phyloP scores from a whole-genome alignment of 2,888 invertebrate genomes.

The Lymantria monacha region DNA sequence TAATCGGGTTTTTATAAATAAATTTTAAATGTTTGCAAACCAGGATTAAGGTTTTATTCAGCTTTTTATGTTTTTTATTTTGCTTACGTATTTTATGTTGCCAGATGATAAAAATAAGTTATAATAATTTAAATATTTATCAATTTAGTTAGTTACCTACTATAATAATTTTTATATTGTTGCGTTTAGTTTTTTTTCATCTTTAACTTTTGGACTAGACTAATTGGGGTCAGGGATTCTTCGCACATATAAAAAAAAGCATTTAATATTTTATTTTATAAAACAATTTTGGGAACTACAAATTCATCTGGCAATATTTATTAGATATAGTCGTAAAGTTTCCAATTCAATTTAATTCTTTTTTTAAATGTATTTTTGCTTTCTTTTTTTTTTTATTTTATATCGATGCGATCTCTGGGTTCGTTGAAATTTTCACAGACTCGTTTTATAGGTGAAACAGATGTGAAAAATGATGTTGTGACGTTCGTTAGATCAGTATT shows the following conservation, averaged over 20 bases:
- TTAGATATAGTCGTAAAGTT: background rate
- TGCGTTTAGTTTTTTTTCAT: background rate
- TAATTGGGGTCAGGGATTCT: background rate
- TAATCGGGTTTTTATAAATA: too few relatives aligned
- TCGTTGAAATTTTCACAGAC: conserved; percentile 56
- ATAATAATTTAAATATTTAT: too few relatives aligned
- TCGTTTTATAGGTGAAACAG: conserved; percentile 81
- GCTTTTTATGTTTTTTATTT: too few relatives aligned
- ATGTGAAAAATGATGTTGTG: conserved; percentile 59
- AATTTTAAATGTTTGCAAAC: too few relatives aligned
- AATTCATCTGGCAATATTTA: background rate
- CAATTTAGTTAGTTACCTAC: too few relatives aligned
- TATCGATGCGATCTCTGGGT: conserved; percentile 28
- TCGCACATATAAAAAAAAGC: background rate
- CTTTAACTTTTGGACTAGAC: background rate
- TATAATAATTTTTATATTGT: too few relatives aligned
- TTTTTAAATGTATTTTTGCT: background rate
- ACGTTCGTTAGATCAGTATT: conserved; percentile 66
- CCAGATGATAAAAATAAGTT: too few relatives aligned
- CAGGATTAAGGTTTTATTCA: background rate
- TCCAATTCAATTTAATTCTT: background rate
- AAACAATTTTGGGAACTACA: background rate
- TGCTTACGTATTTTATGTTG: too few relatives aligned
- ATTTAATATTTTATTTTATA: background rate
- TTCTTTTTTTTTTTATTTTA: conserved; percentile 15